Base-by-base conservation (phyloP, 2,113 vertebrate species). In the Syngnathus scovelli region DNA sequence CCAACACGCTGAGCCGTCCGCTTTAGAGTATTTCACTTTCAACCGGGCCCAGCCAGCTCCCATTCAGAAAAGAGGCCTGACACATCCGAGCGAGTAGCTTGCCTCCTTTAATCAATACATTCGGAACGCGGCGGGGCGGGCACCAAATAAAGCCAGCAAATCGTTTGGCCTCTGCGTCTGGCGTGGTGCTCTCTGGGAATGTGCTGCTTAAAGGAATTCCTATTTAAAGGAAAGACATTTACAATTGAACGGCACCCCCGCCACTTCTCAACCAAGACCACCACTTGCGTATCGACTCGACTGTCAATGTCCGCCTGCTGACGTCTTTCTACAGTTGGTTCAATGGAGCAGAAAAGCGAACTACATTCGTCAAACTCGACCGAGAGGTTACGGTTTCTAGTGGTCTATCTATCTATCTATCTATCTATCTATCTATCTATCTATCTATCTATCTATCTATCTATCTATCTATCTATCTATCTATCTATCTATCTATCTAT, bases 21-120 rank as follows among this genome's bases (percentile, higher is more conserved):
- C 72, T 75, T 51, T 79, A 76, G 21, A 70, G 61, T 71, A 71
- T 81, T 68, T 59, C 21, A 67, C 80, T 76, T 61, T 69, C 62
- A 82, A 67, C 71, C 64, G 46, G 73, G 75, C 77, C 70, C 76
- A 69, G 73, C 76, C 76, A 77, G 48, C 52, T 77, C 56, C 59
- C 70, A 79, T 85, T 83, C 79, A 83, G 62, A 62, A 72, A 58
- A 7, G 44, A 4, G 68, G 62, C 69, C 52, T 15, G 70, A 66
- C 81, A 78, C 72, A 69, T 81, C 61, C 77, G 7, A 67, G 70
- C 39, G 67, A 77, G 77, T 76, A 62, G 68, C 76, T 70, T 70
- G 78, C 80, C 79, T 85, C 76, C 69, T 71, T 46, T 54, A 66
- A 83, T 88, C 88, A 77, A 88, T 90, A 83, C 39, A 72, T 78